A percentile compares a stretch with the other conserved stretches of the same genome.
Evolutionary conservation across 2,113 vertebrate species (phyloP).

Genomic region (Crypturellus undulatus): DNA sequence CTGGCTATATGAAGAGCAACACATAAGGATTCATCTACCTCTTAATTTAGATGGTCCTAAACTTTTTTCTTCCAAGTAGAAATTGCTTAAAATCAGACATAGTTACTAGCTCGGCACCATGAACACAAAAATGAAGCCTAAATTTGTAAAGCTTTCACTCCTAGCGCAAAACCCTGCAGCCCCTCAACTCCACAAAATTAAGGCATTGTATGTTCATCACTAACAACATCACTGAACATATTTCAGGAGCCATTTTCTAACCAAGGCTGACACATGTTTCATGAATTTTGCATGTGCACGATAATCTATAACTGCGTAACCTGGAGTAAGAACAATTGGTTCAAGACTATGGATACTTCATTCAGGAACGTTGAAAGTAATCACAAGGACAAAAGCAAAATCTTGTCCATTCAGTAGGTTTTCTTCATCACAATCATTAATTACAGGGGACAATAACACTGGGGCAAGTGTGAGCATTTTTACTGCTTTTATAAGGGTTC

Average conservation of each 20-base stretch:
- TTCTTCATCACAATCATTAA: slow-evolving; percentile 2
- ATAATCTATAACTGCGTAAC: background rate
- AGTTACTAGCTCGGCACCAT: background rate
- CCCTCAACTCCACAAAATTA: background rate
- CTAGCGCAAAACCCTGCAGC: background rate
- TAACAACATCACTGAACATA: background rate
- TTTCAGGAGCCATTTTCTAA: background rate
- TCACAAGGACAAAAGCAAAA: background rate
- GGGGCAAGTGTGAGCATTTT: background rate
- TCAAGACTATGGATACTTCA: background rate
- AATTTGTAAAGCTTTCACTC: background rate
- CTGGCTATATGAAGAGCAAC: background rate
- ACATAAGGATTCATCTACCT: background rate
- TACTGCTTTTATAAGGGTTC: slow-evolving; percentile 8
- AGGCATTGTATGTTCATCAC: background rate
- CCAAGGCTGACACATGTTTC: accelerated
- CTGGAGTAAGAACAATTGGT: background rate
- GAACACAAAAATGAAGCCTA: background rate
- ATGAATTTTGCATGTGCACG: background rate
- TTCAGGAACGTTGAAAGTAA: background rate
- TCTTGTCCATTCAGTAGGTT: background rate
- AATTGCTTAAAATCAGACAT: background rate
- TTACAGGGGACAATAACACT: background rate
- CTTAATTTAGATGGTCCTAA: background rate
- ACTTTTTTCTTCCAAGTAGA: background rate